Base-by-base conservation (phyloP, 2,797 vertebrate species). In the Spheniscus humboldti region DNA sequence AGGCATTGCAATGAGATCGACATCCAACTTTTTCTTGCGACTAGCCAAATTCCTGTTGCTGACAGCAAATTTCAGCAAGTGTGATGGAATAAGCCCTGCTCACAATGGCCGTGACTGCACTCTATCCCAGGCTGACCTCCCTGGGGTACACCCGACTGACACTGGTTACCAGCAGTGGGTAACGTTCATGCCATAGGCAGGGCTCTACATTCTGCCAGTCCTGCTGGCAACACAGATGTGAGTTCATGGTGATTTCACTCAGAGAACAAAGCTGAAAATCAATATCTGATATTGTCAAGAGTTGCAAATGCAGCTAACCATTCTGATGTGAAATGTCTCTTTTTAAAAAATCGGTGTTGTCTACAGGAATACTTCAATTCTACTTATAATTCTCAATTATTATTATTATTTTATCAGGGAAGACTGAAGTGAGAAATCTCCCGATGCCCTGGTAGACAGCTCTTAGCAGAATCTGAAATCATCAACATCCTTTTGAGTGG, bases 91-190 rank as follows among this genome's bases (percentile, higher is more conserved):
- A 9, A 55, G 33, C 30, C 27, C 53, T 11, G 59, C 52, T 57
- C 56, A 4, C n/a, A 64, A 30, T 63, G 52, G 3, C 77, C 2
- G 0, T 27, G 55, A 18, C 59, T 33, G 43, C 25, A 13, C 11
- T 41, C 50, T 27, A 8, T 35, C 10, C 50, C 72, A 20, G 3
- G 18, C 78, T 39, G 55, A 14, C n/a, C 11, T 18, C 9, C 37
- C 16, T 0, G 0, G 22, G 69, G 16, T 15, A 3, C 39, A 27
- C 11, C 48, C 0, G 0, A 0, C 28, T 1, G 16, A 5, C 56
- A 2, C 66, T 12, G 35, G 31, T 8, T 10, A 11, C 18, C 35
- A 18, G 48, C 0, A 1, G 16, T 23, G 35, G 17, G 13, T 25
- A 12, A 18, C 2, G 6, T 3, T 22, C 17, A 0, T n/a, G 53